Conservation (phyloP, 2,888 invertebrate species). For the Eulithis prunata region DNA sequence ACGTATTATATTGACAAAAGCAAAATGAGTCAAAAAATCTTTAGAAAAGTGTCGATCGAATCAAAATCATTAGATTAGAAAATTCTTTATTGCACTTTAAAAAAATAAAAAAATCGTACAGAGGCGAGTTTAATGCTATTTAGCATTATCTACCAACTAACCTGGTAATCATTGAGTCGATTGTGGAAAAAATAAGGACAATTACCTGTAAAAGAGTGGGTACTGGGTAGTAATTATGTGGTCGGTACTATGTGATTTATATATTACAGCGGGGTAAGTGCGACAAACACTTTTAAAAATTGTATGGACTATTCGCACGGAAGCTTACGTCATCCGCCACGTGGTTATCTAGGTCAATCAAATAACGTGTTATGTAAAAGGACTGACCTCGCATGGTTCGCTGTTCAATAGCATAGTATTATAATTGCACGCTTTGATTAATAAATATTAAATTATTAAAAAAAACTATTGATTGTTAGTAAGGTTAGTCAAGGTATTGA, state of each 20-base stretch:
- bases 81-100: too few species aligned
- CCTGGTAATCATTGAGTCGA: too few species aligned
- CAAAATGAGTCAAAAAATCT: too few species aligned
- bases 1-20: too few species aligned
- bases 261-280: not conserved
- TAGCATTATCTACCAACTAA: too few species aligned
- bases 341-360: constrained; percentile 4
- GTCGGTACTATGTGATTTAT: not conserved
- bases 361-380: not conserved
- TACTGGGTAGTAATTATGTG: too few species aligned
- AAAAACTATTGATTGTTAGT: not conserved
- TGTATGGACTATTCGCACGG: not conserved
- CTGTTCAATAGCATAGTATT: not conserved
- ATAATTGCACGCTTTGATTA: constrained; percentile 2
- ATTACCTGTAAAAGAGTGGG: not conserved
- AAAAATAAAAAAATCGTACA: too few species aligned
- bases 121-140: too few species aligned
- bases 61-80: too few species aligned
- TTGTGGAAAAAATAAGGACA: too few species aligned
- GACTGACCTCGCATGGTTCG: not conserved
- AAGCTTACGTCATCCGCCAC: not conserved
- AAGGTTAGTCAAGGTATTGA: not conserved
- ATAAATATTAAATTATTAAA: not conserved
- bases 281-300: not conserved
- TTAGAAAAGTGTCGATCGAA: too few species aligned